Base-by-base conservation (phyloP, 2,888 invertebrate genomes). In the Carterocephalus palaemon region DNA sequence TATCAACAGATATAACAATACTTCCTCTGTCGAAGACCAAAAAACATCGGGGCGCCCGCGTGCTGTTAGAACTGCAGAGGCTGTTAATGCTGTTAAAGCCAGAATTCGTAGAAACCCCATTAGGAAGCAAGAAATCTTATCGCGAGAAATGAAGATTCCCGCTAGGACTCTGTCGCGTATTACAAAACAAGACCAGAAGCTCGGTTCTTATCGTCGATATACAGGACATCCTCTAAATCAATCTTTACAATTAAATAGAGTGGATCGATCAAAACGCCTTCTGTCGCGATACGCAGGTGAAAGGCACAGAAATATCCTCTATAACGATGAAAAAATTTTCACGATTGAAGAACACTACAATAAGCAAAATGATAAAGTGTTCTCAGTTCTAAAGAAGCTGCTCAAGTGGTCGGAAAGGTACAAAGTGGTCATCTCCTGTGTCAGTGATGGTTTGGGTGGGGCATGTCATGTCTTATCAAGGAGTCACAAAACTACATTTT, bases 1-100 rank as follows among this genome's bases (percentile, higher is more conserved):
- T 3, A 28, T 28, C 28, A 13, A 28, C 28, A 32, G 39, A 9
- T 34, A 46, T 17, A 46, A 19, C 12, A n/a, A 40, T 6, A 24
- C 37, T 10, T 20, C n/a, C n/a, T n/a, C n/a, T 19, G 19, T 19
- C 19, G 19, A 19, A n/a, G n/a, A n/a, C n/a, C n/a, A n/a, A n/a
- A n/a, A n/a, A n/a, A n/a, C n/a, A n/a, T n/a, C n/a, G n/a, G n/a
- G n/a, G n/a, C n/a, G n/a, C n/a, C n/a, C n/a, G n/a, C n/a, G n/a
- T n/a, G n/a, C n/a, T n/a, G n/a, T n/a, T n/a, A n/a, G n/a, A n/a
- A n/a, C n/a, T n/a, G n/a, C n/a, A n/a, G n/a, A n/a, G n/a, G n/a
- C n/a, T n/a, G n/a, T n/a, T n/a, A n/a, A n/a, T n/a, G n/a, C n/a
- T n/a, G n/a, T n/a, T n/a, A n/a, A n/a, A n/a, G n/a, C n/a, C n/a